phyloP scores from a whole-genome alignment of 2,113 vertebrate genomes.

The Cygnus buccinator region DNA sequence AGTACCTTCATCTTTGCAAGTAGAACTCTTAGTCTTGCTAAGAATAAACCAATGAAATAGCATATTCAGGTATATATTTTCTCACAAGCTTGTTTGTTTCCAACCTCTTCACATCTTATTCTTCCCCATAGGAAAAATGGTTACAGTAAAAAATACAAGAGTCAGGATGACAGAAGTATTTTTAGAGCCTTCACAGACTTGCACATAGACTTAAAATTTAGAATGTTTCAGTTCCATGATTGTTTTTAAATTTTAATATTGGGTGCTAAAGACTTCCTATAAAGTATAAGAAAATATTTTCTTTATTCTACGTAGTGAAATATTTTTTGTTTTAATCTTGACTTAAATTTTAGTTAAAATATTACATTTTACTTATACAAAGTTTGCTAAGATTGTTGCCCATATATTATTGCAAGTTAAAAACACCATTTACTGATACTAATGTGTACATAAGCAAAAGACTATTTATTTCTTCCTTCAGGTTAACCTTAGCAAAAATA shows the following conservation, averaged over 20 bases:
- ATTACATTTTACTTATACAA: background rate
- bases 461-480: background rate
- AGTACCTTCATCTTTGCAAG: background rate
- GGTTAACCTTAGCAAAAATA: background rate
- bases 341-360: background rate
- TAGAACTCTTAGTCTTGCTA: background rate
- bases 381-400: background rate
- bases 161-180: background rate
- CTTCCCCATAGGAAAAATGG: background rate
- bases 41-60: background rate
- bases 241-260: background rate
- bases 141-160: background rate
- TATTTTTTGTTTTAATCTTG: background rate
- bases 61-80: rapidly evolving
- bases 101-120: background rate
- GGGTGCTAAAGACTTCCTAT: background rate
- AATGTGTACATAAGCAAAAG: background rate
- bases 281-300: background rate
- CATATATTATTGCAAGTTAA: background rate
- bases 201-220: background rate
- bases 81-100: background rate
- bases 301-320: background rate
- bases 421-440: background rate
- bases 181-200: background rate
- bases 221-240: background rate